These are phyloP conservation scores for Liopterus haemorrhoidalis DNA, from an alignment of 2,888 invertebrate genomes.

Conservation along the genomic window DNA sequence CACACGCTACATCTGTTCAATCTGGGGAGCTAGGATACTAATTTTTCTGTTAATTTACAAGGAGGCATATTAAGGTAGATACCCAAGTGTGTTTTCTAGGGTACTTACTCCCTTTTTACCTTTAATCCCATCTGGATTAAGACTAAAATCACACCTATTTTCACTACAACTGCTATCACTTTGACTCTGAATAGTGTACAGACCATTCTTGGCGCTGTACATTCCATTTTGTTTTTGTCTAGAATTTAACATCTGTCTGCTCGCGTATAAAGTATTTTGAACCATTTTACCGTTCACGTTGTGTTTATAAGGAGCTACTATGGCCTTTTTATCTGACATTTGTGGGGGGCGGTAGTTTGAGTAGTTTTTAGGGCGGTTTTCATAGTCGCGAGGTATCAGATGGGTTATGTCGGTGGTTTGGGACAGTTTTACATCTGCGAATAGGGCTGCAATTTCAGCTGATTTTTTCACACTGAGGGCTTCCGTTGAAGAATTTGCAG, in stretches of 20 bases:
- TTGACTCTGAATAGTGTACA: constrained; percentile 47
- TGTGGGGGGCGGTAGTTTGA: constrained; percentile 18
- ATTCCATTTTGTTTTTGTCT: constrained; percentile 33
- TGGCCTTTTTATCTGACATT: constrained; percentile 18
- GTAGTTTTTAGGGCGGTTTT: constrained; percentile 25
- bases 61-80: constrained; percentile 52
- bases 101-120: constrained; percentile 45
- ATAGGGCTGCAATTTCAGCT: constrained; percentile 81
- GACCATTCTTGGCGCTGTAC: constrained; percentile 45
- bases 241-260: constrained; percentile 19
- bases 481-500: constrained; percentile 44
- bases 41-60: too few species aligned
- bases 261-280: constrained; percentile 39
- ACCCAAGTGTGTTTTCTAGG: constrained; percentile 60
- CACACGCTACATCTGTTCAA: too few species aligned
- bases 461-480: constrained; percentile 81
- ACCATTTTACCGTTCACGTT: constrained; percentile 38
- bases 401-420: constrained; percentile 64
- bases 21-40: too few species aligned
- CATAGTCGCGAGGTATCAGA: constrained; percentile 38
- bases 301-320: constrained; percentile 18
- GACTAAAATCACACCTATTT: constrained; percentile 30
- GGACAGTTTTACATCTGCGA: constrained; percentile 68
- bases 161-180: constrained; percentile 39
- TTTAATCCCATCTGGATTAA: constrained; percentile 28